Percentiles rank a stretch among this genome's conserved stretches.
Conservation (phyloP, 2,113 vertebrate genomes). For the Vulpes vulpes region DNA sequence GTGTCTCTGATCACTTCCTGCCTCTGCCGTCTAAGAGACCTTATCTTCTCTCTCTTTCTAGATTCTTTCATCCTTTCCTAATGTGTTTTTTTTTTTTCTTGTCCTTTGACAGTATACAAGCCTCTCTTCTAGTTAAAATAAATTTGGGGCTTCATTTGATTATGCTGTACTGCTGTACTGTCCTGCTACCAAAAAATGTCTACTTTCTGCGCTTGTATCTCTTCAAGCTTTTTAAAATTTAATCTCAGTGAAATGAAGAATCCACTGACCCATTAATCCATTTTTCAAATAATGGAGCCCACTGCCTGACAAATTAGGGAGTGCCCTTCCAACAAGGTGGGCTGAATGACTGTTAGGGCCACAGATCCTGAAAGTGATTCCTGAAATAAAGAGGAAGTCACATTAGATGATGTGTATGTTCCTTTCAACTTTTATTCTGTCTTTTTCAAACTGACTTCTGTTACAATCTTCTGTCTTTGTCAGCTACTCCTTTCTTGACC, state of each 20-base stretch:
- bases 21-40: not conserved
- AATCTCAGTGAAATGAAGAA: not conserved
- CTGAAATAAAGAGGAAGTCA: not conserved
- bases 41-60: not conserved
- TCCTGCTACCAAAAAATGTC: not conserved
- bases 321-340: not conserved
- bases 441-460: not conserved
- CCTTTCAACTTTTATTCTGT: not conserved
- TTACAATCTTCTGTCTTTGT: not conserved
- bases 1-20: slow-evolving; percentile 41
- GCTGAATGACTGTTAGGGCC: not conserved
- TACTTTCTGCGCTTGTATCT: not conserved
- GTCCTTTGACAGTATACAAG: not conserved
- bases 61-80: not conserved
- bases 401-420: not conserved
- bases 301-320: not conserved
- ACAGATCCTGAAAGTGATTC: not conserved
- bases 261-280: not conserved
- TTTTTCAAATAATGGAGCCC: not conserved
- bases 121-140: not conserved
- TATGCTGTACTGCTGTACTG: not conserved
- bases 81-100: not conserved
- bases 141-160: not conserved
- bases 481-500: not conserved
- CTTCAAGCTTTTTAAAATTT: not conserved